Conservation (phyloP, 2,888 invertebrate species). For the Cheilosia grossa region DNA sequence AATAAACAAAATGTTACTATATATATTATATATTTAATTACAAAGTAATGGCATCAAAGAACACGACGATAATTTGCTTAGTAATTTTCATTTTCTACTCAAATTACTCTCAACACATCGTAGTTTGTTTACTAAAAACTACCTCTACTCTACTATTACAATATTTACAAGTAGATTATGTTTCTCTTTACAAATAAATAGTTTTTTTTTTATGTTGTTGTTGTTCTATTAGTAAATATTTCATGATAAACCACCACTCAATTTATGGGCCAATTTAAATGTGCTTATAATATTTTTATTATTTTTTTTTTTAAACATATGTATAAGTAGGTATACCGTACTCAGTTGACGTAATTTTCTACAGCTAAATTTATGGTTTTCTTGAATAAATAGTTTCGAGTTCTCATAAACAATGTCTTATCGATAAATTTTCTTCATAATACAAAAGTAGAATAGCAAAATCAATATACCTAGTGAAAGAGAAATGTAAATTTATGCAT, state of each 20-base stretch:
- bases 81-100: slow-evolving; percentile 12
- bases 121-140: slow-evolving; percentile 24
- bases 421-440: slow-evolving; percentile 32
- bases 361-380: slow-evolving; percentile 39
- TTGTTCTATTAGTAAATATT: slow-evolving; percentile 16
- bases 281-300: slow-evolving; percentile 37
- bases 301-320: slow-evolving; percentile 4
- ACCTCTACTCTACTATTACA: slow-evolving; percentile 23
- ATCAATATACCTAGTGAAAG: slow-evolving; percentile 4
- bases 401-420: slow-evolving; percentile 44
- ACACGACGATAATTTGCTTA: slow-evolving; percentile 65
- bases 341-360: slow-evolving; percentile 43
- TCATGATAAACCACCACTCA: slow-evolving; percentile 17
- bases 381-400: slow-evolving; percentile 59
- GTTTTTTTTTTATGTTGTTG: neutral
- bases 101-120: slow-evolving; percentile 47
- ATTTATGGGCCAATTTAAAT: slow-evolving; percentile 47
- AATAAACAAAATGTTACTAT: slow-evolving; percentile 20
- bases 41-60: slow-evolving; percentile 73
- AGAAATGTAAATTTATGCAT: slow-evolving; percentile 41
- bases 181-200: slow-evolving; percentile 34
- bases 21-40: slow-evolving; percentile 31
- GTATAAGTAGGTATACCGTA: slow-evolving; percentile 22
- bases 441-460: slow-evolving; percentile 26
- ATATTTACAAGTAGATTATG: slow-evolving; percentile 49